phyloP scores from a whole-genome alignment of 2,113 vertebrate genomes.

The Vulpes lagopus region DNA sequence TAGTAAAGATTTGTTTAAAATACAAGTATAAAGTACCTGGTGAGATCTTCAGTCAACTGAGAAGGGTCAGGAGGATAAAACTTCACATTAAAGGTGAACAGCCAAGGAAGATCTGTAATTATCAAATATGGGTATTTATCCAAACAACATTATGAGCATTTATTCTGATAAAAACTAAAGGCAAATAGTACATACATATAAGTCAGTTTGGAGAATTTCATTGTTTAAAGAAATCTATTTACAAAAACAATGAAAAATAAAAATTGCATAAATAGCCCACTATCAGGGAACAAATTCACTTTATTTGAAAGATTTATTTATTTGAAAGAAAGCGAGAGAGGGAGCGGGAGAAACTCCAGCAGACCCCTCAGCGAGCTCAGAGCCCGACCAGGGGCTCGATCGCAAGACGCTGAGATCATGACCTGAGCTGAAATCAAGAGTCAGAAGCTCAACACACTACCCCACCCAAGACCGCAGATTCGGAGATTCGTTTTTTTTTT shows the following conservation, averaged over 20 bases:
- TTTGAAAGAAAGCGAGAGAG: not conserved
- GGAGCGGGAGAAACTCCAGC: not conserved
- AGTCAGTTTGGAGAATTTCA: not conserved
- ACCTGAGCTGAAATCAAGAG: not conserved
- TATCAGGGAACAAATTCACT: conserved; percentile 1
- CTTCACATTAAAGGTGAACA: conserved; percentile 98
- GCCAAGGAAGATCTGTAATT: conserved; percentile 94
- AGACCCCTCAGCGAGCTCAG: not conserved
- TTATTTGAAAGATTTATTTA: not conserved
- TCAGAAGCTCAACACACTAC: not conserved
- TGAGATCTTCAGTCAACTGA: conserved; percentile 96
- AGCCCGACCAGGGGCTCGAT: not conserved
- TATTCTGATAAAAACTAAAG: conserved; percentile 7
- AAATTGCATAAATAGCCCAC: not conserved
- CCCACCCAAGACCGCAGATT: not conserved
- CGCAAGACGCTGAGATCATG: not conserved
- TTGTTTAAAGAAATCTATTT: not conserved
- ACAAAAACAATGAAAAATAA: conserved; percentile 18
- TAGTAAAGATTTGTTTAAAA: conserved; percentile 29
- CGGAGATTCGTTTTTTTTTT: not conserved
- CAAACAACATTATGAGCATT: conserved; percentile 4
- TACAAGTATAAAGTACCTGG: conserved; percentile 89
- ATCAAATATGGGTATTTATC: conserved; percentile 65
- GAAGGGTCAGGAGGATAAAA: conserved; percentile 99
- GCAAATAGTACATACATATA: not conserved